A percentile compares a stretch with the other conserved stretches of the same genome.
Conservation (phyloP, 1,140 invertebrate genomes). For the Laupala kohalensis region DNA sequence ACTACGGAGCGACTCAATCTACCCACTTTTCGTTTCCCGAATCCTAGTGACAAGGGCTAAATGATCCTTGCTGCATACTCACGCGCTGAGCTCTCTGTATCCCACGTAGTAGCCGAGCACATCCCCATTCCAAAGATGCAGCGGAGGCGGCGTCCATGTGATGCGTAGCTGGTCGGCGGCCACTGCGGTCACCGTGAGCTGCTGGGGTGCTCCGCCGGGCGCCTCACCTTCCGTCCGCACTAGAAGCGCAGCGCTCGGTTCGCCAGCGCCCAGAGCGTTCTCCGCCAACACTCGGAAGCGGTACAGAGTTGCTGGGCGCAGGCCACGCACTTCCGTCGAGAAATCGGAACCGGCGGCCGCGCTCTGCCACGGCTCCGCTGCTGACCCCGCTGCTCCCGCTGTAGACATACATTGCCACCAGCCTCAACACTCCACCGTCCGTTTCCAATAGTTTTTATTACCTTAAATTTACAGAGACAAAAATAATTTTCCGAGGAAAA, state of each 20-base stretch:
- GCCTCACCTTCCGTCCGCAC: conserved; percentile 36
- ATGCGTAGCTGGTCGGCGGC: conserved; percentile 26
- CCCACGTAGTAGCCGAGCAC: conserved; percentile 43
- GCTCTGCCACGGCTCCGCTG: conserved; percentile 17
- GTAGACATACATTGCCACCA: background rate
- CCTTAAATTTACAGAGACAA: too few relatives aligned
- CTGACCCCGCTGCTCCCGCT: background rate
- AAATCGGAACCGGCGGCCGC: conserved; percentile 24
- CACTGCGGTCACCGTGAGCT: conserved; percentile 32
- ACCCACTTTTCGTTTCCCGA: too few relatives aligned
- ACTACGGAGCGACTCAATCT: too few relatives aligned
- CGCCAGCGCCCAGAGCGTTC: conserved; percentile 34
- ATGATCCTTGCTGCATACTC: background rate
- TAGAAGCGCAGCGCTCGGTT: conserved; percentile 27
- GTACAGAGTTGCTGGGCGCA: conserved; percentile 31
- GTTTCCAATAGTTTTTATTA: too few relatives aligned
- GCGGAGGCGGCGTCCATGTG: conserved; percentile 28
- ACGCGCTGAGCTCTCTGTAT: conserved; percentile 26
- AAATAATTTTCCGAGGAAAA: too few relatives aligned
- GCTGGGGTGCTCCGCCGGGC: conserved; percentile 37
- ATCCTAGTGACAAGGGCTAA: too few relatives aligned
- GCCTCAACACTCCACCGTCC: too few relatives aligned
- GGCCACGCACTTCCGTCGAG: conserved; percentile 24
- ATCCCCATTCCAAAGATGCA: conserved; percentile 34
- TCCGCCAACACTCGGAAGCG: conserved; percentile 35